Conservation (phyloP, 2,888 invertebrate species). For the Barypeithes pellucidus region DNA sequence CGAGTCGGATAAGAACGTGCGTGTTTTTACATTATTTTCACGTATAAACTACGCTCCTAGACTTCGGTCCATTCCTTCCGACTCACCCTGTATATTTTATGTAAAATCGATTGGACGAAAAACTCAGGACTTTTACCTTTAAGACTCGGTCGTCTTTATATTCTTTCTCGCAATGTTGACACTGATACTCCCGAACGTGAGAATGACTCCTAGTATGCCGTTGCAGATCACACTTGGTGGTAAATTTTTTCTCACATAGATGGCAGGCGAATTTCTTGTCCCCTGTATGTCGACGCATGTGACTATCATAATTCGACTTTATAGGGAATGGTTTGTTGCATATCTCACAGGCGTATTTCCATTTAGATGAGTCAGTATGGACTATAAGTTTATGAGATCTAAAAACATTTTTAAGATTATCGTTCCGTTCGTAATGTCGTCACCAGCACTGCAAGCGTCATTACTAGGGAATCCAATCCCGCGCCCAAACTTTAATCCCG, state of each 20-base stretch:
- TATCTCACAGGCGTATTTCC: constrained; percentile 62
- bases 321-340: constrained; percentile 63
- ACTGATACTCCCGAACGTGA: constrained; percentile 63
- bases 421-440: too few relatives aligned
- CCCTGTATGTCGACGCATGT: constrained; percentile 62
- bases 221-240: constrained; percentile 61
- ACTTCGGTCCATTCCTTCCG: too few relatives aligned
- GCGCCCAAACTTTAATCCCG: too few relatives aligned
- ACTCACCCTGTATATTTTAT: too few relatives aligned
- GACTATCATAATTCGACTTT: constrained; percentile 63
- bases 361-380: constrained; percentile 63
- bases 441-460: too few relatives aligned
- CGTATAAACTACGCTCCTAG: too few relatives aligned
- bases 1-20: too few relatives aligned
- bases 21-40: too few relatives aligned
- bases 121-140: constrained; percentile 42
- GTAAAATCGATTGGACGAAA: too few relatives aligned
- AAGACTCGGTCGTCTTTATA: constrained; percentile 70
- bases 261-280: constrained; percentile 63
- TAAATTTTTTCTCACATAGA: constrained; percentile 62
- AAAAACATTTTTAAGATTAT: too few relatives aligned
- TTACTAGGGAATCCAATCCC: too few relatives aligned
- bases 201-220: constrained; percentile 62
- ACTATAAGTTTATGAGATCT: constrained; percentile 63
- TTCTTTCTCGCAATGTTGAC: constrained; percentile 73